Conservation (phyloP, 2,113 vertebrate genomes). For the Furnarius figulus region DNA sequence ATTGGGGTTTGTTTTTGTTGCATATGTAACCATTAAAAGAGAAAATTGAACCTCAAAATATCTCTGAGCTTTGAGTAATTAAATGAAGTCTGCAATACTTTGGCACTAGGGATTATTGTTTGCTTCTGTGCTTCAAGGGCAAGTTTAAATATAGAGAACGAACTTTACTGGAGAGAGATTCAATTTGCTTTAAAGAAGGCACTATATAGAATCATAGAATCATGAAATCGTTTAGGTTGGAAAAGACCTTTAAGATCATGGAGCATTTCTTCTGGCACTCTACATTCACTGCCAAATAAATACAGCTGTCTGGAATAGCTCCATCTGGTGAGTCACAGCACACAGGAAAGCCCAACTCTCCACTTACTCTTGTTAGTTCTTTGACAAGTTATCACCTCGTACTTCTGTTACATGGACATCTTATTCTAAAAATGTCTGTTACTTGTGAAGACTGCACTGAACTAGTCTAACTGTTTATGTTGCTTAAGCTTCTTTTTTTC, state of each 20-base stretch:
- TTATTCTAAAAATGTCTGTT: neutral
- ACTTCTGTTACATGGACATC: neutral
- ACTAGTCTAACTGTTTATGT: neutral
- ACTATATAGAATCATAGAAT: neutral
- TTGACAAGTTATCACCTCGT: neutral
- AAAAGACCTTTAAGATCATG: neutral
- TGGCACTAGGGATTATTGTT: neutral
- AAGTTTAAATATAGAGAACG: neutral
- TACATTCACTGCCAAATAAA: neutral
- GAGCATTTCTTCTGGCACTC: neutral
- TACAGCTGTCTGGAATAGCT: neutral
- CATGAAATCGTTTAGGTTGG: neutral
- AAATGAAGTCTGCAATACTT: neutral
- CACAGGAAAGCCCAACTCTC: neutral
- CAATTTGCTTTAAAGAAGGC: neutral
- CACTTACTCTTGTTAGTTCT: neutral
- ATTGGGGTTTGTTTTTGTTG: neutral
- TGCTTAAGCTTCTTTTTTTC: neutral
- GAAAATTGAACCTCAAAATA: neutral
- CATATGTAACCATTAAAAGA: neutral
- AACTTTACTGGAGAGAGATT: neutral
- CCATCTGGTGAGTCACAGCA: neutral
- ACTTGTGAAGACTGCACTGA: neutral
- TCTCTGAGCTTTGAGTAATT: slow-evolving; percentile 8
- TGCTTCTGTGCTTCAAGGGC: neutral